Base-by-base conservation (phyloP, 30 jellyfish, hydroid and myxozoan species). In the Hydra vulgaris region DNA sequence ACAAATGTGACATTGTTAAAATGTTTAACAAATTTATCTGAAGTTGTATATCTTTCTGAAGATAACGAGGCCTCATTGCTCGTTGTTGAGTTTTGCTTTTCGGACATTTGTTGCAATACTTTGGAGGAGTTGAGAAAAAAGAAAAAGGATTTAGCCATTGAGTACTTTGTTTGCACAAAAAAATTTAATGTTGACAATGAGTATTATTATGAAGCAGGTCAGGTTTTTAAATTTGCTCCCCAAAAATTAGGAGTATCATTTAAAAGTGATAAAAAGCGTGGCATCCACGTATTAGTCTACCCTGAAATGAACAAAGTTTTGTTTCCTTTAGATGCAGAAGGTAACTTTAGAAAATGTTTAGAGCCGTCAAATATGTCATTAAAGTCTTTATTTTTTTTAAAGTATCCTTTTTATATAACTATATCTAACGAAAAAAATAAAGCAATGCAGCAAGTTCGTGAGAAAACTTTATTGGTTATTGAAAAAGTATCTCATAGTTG, bases 191-290 rank as follows among this genome's bases (percentile, higher is more conserved):
- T 78, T 17, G 26, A 78, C 26, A 16, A 54, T 18, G 25, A 20
- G 16, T 17, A 0, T 17, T 52, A 8, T 53, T 69, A 3, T 69
- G 22, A 66, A 20, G 54, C 8, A 78, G 85, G 85, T 1, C 85
- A 78, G 80, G 69, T 78, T n/a, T 78, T 78, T 61, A 53, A 55
- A 8, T 78, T 78, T 23, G 85, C 85, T 54, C 66, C 81, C 21
- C 27, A 76, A 17, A 21, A n/a, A 8, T 66, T 78, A 54, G n/a
- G 16, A 18, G 15, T 20, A 78, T 78, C 85, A 17, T 78, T 78
- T n/a, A 54, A 61, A 53, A 78, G 85, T n/a, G 85, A 78, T 15
- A 76, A 81, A 20, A 52, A 78, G 26, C 85, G 85, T 15, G 85
- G 85, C 7, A 61, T 78, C 25, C 16, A 27, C n/a, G 81, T 78